Base-by-base conservation (phyloP, 2,888 invertebrate genomes). In the Drosophila macrothrix region DNA sequence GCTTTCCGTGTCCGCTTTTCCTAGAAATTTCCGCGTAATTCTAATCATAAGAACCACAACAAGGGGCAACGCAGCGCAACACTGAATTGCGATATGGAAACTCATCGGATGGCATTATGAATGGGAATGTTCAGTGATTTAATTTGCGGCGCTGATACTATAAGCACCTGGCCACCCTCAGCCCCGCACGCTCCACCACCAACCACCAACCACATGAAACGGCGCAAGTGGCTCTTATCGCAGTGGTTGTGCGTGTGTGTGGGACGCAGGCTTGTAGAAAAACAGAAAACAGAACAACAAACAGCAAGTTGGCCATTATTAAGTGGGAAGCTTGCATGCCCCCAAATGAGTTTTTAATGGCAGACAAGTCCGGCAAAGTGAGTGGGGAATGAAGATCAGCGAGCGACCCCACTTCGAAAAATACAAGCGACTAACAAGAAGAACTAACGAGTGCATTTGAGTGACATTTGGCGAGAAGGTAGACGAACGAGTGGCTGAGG, bases 321-420 rank as follows among this genome's bases (percentile, higher is more conserved):
- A n/a, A 35, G 29, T 46, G 56, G 37, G 25, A 58, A 53, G 53
- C 41, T 56, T 65, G 60, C 25, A 37, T 31, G 50, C 22, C 14
- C 14, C 12, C 69, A 59, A 74, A 75, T 74, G 64, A 33, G 65
- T 65, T 74, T 74, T 74, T 70, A 75, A 74, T 70, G 61, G 46
- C 73, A 56, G 9, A 33, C 37, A 16, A 41, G 41, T 10, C 10
- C n/a, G n/a, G 10, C 1, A 41, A 41, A 41, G 41, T 10, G 41
- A 10, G 10, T 10, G 41, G n/a, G 41, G 10, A n/a, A 5, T 10
- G 5, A n/a, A 10, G 41, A 41, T 41, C 39, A 41, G 10, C 19
- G 4, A 10, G 39, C 39, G 9, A n/a, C 19, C 19, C 37, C 35
- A 19, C 4, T 9, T 9, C 33, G 12, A n/a, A n/a, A 41, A 2